phyloP scores from a whole-genome alignment of 1,140 invertebrate genomes.

The Eubasilissa regina region DNA sequence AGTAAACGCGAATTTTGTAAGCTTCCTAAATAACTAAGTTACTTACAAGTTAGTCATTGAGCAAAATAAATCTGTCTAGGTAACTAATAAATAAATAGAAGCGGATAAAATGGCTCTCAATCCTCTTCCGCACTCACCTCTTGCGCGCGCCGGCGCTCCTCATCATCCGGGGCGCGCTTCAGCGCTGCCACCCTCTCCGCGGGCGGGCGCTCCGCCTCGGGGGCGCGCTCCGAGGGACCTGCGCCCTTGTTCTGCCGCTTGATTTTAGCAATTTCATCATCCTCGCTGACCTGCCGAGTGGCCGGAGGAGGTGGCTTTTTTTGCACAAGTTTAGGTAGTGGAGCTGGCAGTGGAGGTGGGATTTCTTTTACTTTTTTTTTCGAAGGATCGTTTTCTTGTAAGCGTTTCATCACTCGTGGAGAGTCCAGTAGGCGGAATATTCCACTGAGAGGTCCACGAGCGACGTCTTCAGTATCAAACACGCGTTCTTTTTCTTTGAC shows the following conservation, averaged over 20 bases:
- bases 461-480: conserved; percentile 91
- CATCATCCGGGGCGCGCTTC: conserved; percentile 63
- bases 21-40: conserved; percentile 44
- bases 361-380: conserved; percentile 83
- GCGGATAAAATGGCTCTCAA: conserved; percentile 57
- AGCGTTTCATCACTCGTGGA: conserved; percentile 88
- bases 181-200: conserved; percentile 68
- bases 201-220: conserved; percentile 73
- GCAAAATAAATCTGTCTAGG: conserved; percentile 40
- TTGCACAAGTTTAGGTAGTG: conserved; percentile 71
- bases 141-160: conserved; percentile 70
- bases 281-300: conserved; percentile 86
- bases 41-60: conserved; percentile 46
- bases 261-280: conserved; percentile 91
- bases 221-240: conserved; percentile 71
- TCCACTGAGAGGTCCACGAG: conserved; percentile 89
- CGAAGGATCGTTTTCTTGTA: conserved; percentile 85
- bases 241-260: conserved; percentile 90
- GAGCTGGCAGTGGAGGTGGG: conserved; percentile 70
- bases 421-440: conserved; percentile 92
- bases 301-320: conserved; percentile 68
- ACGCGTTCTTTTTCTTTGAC: conserved; percentile 81
- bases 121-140: conserved; percentile 80
- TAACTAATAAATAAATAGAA: conserved; percentile 3
- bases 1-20: conserved; percentile 59